Evolutionary conservation across 2,797 vertebrate species (phyloP), one percentile per base, ranked within the genome.

Genomic region (Pteropus rufus): DNA sequence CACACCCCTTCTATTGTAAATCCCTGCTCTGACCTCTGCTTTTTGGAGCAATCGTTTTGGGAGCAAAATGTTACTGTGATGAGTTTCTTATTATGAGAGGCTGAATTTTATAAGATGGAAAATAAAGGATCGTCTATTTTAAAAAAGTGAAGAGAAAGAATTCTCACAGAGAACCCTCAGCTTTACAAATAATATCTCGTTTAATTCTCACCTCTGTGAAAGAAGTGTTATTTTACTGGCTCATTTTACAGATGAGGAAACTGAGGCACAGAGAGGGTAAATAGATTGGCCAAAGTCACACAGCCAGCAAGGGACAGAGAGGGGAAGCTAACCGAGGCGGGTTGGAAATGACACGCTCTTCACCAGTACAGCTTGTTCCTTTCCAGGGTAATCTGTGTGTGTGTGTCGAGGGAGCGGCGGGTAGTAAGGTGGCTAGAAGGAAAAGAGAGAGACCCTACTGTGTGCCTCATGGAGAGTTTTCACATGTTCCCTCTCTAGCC

Each of bases 291-390:
- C 0, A 3, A 64, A 23, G 39, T 44, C 73, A 52, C 23, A 36
- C 23, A 41, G 36, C 31, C 49, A 34, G 65, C 14, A 72, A 39
- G 46, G n/a, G 44, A 1, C 24, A 10, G 76, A 31, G 36, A 10
- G 2, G 31, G 29, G 18, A 6, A 10, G 5, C 46, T 16, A 11
- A 39, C 26, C 11, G 12, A 15, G 24, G 24, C 12, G 3, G 23
- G 10, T 31, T 39, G 15, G 24, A 58, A 6, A 34, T 39, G 0
- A 2, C n/a, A 2, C 12, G 21, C 60, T 69, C 3, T 67, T 67
- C 7, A 6, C 12, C 29, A 5, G 10, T 14, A 4, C 0, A 1
- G 6, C 21, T 16, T 8, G 5, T 16, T 56, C 58, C 56, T 64
- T 31, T 36, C 58, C 52, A 60, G 24, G 54, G 64, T 6, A 76